Evolutionary conservation across 1,140 invertebrate species (phyloP).

Genomic region (Oreohelix idahoensis): DNA sequence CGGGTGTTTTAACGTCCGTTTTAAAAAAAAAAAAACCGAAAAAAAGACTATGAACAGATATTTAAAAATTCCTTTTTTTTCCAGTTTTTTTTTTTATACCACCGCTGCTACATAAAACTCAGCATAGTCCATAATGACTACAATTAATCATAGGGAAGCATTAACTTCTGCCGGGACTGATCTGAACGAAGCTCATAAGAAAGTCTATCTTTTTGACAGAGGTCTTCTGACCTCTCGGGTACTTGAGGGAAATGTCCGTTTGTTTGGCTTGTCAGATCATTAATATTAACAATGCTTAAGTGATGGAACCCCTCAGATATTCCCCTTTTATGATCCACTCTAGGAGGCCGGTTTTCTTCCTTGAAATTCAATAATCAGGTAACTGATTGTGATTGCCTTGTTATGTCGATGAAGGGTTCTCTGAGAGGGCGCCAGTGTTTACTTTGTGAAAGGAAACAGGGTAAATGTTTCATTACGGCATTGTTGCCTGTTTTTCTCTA

Average conservation of each 20-base stretch:
- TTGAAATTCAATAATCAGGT: not conserved
- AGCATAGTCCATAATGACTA: no score
- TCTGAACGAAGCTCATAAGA: not conserved
- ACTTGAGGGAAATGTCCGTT: not conserved
- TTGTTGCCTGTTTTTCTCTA: not conserved
- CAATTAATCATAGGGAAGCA: no score
- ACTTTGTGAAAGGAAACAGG: not conserved
- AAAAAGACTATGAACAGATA: no score
- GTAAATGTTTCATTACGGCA: not conserved
- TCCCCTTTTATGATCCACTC: not conserved
- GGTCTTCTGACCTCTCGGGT: not conserved
- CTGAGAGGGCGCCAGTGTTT: not conserved
- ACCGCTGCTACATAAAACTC: no score
- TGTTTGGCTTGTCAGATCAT: not conserved
- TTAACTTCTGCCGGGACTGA: not conserved
- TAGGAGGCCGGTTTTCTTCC: not conserved
- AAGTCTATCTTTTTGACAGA: not conserved
- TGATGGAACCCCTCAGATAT: not conserved
- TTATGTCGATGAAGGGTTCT: not conserved
- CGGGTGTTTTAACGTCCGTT: no score
- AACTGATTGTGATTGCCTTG: not conserved
- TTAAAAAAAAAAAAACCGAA: no score
- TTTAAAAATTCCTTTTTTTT: no score
- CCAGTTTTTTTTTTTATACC: no score
- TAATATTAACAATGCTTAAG: not conserved